A percentile compares a stretch with the other conserved stretches of the same genome.
phyloP scores from a whole-genome alignment of 2,888 invertebrate species.

The Drosophila buzzatii region DNA sequence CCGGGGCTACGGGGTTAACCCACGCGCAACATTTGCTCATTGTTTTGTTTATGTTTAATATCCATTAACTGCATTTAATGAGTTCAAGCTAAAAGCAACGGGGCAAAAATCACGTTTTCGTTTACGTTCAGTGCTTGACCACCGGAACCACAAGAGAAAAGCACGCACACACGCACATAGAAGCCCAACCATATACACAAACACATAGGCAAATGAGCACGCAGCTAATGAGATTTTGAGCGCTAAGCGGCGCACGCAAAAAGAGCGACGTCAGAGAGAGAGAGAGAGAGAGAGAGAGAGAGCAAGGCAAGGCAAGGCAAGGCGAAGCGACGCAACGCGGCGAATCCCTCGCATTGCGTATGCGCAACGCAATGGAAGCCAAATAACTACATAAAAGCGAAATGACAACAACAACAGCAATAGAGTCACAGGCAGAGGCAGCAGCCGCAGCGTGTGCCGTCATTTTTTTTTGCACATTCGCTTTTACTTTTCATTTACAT shows the following conservation, averaged over 20 bases:
- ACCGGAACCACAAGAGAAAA: conserved; percentile 37
- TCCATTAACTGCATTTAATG: conserved; percentile 74
- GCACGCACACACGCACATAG: conserved; percentile 17
- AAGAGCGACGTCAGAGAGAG: conserved; percentile 22
- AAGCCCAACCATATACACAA: not conserved
- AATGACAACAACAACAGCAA: conserved; percentile 26
- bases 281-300: conserved; percentile 1
- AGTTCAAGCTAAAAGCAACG: conserved; percentile 47
- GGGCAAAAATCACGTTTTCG: conserved; percentile 36
- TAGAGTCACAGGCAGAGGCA: not conserved
- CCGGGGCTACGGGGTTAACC: conserved; percentile 12
- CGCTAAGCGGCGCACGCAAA: conserved; percentile 17
- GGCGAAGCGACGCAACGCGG: not conserved
- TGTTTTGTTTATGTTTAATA: conserved; percentile 67
- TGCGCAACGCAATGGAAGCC: conserved; percentile 57
- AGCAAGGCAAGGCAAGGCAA: not conserved
- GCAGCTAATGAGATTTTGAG: conserved; percentile 34
- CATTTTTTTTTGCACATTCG: conserved; percentile 28
- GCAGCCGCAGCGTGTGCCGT: conserved; percentile 1
- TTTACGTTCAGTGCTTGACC: conserved; percentile 40
- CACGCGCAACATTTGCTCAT: conserved; percentile 51
- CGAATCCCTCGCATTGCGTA: conserved; percentile 48
- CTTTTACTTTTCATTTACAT: conserved; percentile 62
- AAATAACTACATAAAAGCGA: conserved; percentile 47
- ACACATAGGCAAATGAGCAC: conserved; percentile 19